Evolutionary conservation across 2,113 vertebrate genomes (phyloP), one percentile per base, ranked within the genome.

Genomic region (Pithys albifrons): DNA sequence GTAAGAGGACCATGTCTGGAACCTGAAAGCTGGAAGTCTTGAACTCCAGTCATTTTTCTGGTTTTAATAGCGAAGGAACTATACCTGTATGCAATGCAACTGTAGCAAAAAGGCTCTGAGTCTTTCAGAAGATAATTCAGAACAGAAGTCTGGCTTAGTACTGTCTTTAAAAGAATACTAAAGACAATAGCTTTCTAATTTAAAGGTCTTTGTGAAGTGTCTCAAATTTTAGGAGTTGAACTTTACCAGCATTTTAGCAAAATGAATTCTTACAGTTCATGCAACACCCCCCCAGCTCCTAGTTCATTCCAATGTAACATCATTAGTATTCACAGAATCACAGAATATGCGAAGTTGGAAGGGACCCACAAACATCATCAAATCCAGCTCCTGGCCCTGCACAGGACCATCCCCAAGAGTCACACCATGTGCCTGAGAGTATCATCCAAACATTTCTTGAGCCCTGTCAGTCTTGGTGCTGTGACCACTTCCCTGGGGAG

Each of bases 1-100:
- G 19, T 35, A 17, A 39, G 16, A 24, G 19, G 27, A 4, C 37
- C 20, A 7, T 8, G 10, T 58, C 33, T 65, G 17, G 20, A 81
- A 65, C 3, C 11, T 37, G 37, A 73, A 64, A 29, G 39, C 6
- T 76, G 35, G 14, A 78, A 55, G 7, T 14, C 48, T 66, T 61
- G 33, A 37, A 12, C 18, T 35, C n/a, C 25, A 39, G 19, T 10
- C 22, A 16, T 54, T 43, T 55, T 28, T 48, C 31, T 41, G 25
- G 5, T 76, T 89, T 72, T 69, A 10, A 20, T 4, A 46, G 19
- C 0, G 0, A 46, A 55, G 12, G 12, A 12, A 39, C 6, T 0
- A 3, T 54, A 25, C 7, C 57, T 13, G 2, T 39, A 19, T 37
- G 51, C 18, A 35, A 19, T 35, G 13, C 14, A 51, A 22, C 18